Evolutionary conservation across 35 echinoderm and acorn worm species (phyloP).

Genomic region (Ophiothrix spiculata): DNA sequence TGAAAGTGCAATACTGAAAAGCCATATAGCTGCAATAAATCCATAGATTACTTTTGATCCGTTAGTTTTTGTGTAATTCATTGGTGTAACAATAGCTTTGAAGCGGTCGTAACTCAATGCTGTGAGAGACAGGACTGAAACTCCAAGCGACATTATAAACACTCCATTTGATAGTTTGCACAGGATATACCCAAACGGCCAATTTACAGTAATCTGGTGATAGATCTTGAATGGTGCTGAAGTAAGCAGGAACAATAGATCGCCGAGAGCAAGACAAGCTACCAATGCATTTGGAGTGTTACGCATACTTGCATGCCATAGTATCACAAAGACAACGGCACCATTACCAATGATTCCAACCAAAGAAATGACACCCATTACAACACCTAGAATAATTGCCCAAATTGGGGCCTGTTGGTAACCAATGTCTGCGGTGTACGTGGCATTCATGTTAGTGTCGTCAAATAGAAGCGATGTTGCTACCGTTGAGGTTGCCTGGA

Average conservation of each 20-base stretch:
- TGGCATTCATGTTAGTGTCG: background rate
- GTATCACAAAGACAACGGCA: conserved; percentile 44
- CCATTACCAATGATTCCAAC: conserved; percentile 61
- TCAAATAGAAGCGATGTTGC: no score
- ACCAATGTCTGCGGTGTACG: background rate
- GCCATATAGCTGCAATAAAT: conserved; percentile 46
- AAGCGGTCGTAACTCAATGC: conserved; percentile 69
- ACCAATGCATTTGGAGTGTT: conserved; percentile 69
- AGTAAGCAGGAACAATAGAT: conserved; percentile 43
- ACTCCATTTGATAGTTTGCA: conserved; percentile 50
- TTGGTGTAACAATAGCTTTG: conserved; percentile 69
- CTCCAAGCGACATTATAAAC: conserved; percentile 34
- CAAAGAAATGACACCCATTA: conserved; percentile 17
- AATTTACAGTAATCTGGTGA: background rate
- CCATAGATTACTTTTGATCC: conserved; percentile 32
- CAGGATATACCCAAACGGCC: conserved; percentile 28
- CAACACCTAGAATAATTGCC: background rate
- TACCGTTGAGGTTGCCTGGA: no score
- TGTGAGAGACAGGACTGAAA: conserved; percentile 55
- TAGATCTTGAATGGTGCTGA: conserved; percentile 44
- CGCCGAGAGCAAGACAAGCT: conserved; percentile 64
- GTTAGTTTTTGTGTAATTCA: conserved; percentile 46
- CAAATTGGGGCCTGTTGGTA: background rate
- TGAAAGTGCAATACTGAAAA: conserved; percentile 28
- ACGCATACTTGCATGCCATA: conserved; percentile 57